These are phyloP conservation scores for Megamerina dolium DNA, from an alignment of 2,888 invertebrate species.

Conservation along the genomic window DNA sequence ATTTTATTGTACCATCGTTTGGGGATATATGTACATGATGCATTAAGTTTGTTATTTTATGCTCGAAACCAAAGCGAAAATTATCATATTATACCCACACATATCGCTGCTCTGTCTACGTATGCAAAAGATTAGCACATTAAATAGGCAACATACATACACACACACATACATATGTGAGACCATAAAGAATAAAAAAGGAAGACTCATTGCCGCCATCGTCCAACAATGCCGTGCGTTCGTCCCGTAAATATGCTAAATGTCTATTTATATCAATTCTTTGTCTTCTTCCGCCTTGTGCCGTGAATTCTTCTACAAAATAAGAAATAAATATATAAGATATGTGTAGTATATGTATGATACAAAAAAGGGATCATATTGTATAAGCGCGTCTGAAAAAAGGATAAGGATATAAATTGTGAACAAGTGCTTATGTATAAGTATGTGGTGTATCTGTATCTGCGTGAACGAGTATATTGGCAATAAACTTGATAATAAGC, in stretches of 20 bases:
- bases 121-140: not conserved
- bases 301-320: not conserved
- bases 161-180: not conserved
- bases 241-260: conserved; percentile 11
- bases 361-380: too few species aligned
- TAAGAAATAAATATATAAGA: not conserved
- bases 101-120: too few species aligned
- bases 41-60: conserved; percentile 7
- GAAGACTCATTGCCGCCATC: too few species aligned
- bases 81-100: conserved; percentile 9
- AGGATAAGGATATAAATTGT: too few species aligned
- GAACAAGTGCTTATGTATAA: too few species aligned
- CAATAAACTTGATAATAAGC: conserved; percentile 7
- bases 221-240: too few species aligned
- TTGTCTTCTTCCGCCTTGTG: not conserved
- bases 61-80: conserved; percentile 2
- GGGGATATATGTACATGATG: conserved; percentile 7
- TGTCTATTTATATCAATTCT: conserved; percentile 10
- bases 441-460: not conserved
- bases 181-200: too few species aligned
- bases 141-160: not conserved
- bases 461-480: not conserved
- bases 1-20: conserved; percentile 9
- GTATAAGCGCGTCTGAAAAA: too few species aligned
- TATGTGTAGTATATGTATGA: too few species aligned